Evolutionary conservation across 2,888 invertebrate genomes (phyloP), one percentile per base, ranked within the genome.

Genomic region (Apotomis capreana): DNA sequence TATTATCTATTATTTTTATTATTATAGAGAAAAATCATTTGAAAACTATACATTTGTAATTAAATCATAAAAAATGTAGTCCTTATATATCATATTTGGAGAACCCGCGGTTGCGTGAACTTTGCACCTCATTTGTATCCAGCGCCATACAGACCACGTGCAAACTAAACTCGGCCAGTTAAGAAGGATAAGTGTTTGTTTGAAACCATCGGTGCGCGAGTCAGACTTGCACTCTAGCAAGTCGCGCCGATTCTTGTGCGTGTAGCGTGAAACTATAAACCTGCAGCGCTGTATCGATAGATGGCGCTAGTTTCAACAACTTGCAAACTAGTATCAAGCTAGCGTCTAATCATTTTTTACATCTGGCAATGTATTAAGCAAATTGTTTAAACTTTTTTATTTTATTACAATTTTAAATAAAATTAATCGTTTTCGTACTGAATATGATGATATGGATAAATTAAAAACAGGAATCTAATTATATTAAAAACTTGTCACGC

Each of bases 401-500:
- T 37, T 37, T 37, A 46, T 15, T 40, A 40, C 54, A 1, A 15
- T 37, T 60, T 8, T 52, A 8, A 9, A 4, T 49, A n/a, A 52
- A n/a, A 4, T 49, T 15, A 52, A n/a, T 63, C 6, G 2, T 9
- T 1, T 59, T 51, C 15, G 0, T 37, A n/a, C 26, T 36, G 2
- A 13, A 5, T 67, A 67, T 40, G 40, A 5, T 40, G 4, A 40
- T 15, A 6, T 58, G 36, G 2, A 4, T 0, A 37, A 0, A 37
- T 51, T 37, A 51, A 15, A 46, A 9, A n/a, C 26, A 0, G 6
- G 4, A 46, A 36, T 13, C 51, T 12, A 40, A 36, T 51, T 57
- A 13, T 26, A 26, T 26, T 26, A 26, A 26, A 69, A 61, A 64
- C 62, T 63, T 77, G 83, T 87, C 88, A 87, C 87, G 87, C 84